Evolutionary conservation across 1,140 invertebrate species (phyloP).

Genomic region (Brachionus plicatilis): DNA sequence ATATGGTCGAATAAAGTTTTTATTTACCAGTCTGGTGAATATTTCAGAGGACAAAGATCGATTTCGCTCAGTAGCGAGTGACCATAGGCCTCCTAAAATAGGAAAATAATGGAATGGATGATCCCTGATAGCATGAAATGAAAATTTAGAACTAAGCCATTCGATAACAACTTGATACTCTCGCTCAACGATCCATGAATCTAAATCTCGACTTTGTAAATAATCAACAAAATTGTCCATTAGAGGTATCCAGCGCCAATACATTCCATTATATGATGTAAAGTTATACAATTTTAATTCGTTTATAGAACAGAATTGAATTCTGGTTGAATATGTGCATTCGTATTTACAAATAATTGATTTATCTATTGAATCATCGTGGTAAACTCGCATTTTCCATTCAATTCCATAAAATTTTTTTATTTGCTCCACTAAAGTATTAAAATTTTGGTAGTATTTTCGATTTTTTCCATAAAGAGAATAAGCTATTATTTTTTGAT

Average conservation of each 20-base stretch:
- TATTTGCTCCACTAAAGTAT: neutral
- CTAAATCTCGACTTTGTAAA: slow-evolving; percentile 13
- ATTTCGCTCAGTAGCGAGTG: neutral
- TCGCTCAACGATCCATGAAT: slow-evolving; percentile 17
- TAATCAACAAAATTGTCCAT: slow-evolving; percentile 25
- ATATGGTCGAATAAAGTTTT: neutral
- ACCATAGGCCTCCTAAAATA: slow-evolving; percentile 28
- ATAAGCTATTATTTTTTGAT: slow-evolving; percentile 1
- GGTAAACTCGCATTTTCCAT: slow-evolving; percentile 31
- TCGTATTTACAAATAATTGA: slow-evolving; percentile 9
- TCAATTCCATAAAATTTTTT: neutral
- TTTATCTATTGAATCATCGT: slow-evolving; percentile 18
- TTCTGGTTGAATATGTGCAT: neutral
- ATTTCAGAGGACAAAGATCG: neutral
- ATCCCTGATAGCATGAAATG: slow-evolving; percentile 26
- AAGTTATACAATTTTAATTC: neutral
- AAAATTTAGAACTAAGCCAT: slow-evolving; percentile 1
- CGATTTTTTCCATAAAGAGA: slow-evolving; percentile 31
- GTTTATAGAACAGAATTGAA: slow-evolving; percentile 2
- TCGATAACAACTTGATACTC: neutral
- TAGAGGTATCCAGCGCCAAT: slow-evolving; percentile 29
- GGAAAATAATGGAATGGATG: slow-evolving; percentile 38
- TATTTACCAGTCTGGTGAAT: neutral
- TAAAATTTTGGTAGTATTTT: neutral
- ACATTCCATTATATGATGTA: neutral